These are phyloP conservation scores for Lepeophtheirus nordmannii DNA, from an alignment of 2,888 invertebrate genomes.

Conservation along the genomic window DNA sequence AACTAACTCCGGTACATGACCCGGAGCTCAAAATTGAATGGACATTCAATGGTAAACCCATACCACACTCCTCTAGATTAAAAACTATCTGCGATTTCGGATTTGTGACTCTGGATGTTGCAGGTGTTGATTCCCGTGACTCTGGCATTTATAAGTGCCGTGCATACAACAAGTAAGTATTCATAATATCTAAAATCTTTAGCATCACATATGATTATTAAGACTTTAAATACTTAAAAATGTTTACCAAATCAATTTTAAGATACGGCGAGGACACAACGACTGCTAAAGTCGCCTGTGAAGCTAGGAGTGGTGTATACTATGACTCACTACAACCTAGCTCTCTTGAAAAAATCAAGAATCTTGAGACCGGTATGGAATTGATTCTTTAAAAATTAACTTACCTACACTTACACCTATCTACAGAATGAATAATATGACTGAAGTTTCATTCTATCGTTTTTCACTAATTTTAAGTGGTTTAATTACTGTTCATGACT, in stretches of 20 bases:
- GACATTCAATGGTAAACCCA: slow-evolving; percentile 82
- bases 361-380: slow-evolving; percentile 50
- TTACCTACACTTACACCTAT: background rate
- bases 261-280: slow-evolving; percentile 71
- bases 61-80: slow-evolving; percentile 73
- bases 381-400: background rate
- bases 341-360: slow-evolving; percentile 68
- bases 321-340: slow-evolving; percentile 78
- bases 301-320: slow-evolving; percentile 69
- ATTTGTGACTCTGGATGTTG: slow-evolving; percentile 80
- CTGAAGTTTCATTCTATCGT: background rate
- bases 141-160: slow-evolving; percentile 83
- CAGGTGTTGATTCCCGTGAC: slow-evolving; percentile 82
- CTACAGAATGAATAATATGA: too few relatives aligned
- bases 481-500: background rate
- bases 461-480: background rate
- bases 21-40: slow-evolving; percentile 86
- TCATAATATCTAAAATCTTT: slow-evolving; percentile 2
- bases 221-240: slow-evolving; percentile 4
- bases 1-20: slow-evolving; percentile 79
- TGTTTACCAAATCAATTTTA: slow-evolving; percentile 22
- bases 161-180: slow-evolving; percentile 59
- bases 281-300: slow-evolving; percentile 64
- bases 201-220: background rate
- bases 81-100: slow-evolving; percentile 90